These are phyloP conservation scores for Furnarius figulus DNA, from an alignment of 2,113 vertebrate species.

Conservation along the genomic window DNA sequence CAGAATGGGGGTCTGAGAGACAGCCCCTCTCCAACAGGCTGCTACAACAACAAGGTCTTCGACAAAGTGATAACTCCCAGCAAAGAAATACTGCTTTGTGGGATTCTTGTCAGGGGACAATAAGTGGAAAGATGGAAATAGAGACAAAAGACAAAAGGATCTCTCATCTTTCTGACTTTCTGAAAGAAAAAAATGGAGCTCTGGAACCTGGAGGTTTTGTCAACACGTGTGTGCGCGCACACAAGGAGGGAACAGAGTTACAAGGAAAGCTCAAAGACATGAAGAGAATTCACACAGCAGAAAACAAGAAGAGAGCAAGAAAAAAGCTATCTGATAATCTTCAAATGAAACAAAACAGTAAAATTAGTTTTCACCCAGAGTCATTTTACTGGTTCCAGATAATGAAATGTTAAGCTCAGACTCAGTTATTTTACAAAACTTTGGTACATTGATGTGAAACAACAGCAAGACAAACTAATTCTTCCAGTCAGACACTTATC, in stretches of 20 bases:
- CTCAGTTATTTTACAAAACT: neutral
- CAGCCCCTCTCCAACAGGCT: neutral
- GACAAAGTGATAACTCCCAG: neutral
- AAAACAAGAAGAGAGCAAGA: neutral
- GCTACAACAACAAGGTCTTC: neutral
- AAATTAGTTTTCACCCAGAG: neutral
- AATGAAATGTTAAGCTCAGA: neutral
- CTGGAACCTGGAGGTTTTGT: neutral
- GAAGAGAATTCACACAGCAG: neutral
- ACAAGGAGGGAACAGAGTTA: neutral
- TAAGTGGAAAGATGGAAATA: neutral
- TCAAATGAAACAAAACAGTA: neutral
- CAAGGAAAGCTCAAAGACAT: neutral
- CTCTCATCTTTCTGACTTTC: neutral
- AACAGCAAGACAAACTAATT: neutral
- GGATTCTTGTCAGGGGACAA: neutral
- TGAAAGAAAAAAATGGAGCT: neutral
- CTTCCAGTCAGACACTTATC: neutral
- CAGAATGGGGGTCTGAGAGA: neutral
- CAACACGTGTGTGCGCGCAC: accelerated
- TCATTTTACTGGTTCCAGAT: neutral
- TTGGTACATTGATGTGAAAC: neutral
- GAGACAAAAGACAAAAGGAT: neutral
- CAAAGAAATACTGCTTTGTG: neutral
- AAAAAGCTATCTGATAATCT: neutral